phyloP scores from a whole-genome alignment of 2,888 invertebrate species.

The Slavum lentiscoides region DNA sequence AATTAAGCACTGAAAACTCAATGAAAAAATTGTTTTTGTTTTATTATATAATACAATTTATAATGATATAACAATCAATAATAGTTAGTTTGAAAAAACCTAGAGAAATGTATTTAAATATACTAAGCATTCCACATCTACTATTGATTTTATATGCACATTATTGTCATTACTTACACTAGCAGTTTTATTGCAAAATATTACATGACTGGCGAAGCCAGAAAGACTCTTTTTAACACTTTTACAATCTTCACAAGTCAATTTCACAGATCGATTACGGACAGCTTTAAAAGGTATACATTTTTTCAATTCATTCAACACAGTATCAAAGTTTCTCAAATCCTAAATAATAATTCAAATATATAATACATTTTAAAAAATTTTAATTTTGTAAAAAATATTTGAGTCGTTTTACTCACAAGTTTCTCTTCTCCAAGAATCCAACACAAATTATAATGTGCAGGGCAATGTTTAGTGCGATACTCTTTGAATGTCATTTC shows the following conservation, averaged over 20 bases:
- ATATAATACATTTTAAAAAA: background rate
- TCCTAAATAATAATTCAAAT: conserved; percentile 32
- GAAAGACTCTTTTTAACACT: conserved; percentile 53
- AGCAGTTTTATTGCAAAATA: conserved; percentile 52
- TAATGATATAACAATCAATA: no score
- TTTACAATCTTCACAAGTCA: conserved; percentile 52
- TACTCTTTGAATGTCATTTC: conserved; percentile 46
- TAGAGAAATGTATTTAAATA: no score
- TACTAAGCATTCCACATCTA: no score
- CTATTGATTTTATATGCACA: background rate
- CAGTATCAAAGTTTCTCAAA: conserved; percentile 37
- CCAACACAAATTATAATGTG: conserved; percentile 50
- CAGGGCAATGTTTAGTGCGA: conserved; percentile 5
- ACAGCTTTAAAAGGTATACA: conserved; percentile 44
- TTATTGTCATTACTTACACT: conserved; percentile 16
- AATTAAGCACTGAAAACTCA: background rate
- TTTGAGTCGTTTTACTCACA: conserved; percentile 14
- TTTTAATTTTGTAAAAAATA: background rate
- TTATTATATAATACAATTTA: background rate
- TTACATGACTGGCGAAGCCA: conserved; percentile 54
- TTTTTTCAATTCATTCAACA: conserved; percentile 38
- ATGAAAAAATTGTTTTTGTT: background rate
- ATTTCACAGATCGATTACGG: conserved; percentile 40
- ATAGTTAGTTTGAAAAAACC: no score
- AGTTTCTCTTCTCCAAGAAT: conserved; percentile 38